These are phyloP conservation scores for Alectoris magna DNA, from an alignment of 2,797 vertebrate genomes.

Conservation along the genomic window DNA sequence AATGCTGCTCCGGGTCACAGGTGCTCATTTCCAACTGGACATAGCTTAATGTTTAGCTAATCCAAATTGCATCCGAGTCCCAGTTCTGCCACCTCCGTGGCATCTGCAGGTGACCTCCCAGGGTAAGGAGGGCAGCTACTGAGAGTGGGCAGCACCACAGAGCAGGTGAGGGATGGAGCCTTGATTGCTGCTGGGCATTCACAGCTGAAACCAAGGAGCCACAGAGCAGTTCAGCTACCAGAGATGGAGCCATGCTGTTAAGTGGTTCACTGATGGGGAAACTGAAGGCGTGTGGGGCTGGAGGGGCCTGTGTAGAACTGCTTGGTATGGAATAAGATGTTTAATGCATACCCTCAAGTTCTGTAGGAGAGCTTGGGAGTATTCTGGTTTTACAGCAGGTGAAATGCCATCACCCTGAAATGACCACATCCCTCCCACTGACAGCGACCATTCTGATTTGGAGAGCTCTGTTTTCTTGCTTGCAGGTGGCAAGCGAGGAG, in stretches of 20 bases:
- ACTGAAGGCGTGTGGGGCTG: neutral
- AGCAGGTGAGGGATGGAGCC: neutral
- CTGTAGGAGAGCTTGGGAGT: neutral
- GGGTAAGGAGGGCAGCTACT: fast-evolving
- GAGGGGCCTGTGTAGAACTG: neutral
- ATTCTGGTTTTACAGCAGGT: neutral
- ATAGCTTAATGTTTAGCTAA: slow-evolving; percentile 45
- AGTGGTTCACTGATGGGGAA: neutral
- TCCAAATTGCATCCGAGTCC: neutral
- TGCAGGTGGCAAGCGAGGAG: neutral
- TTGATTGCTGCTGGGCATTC: neutral
- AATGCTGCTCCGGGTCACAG: slow-evolving; percentile 14
- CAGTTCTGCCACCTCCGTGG: neutral
- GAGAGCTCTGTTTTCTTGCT: too few species aligned
- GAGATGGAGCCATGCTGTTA: neutral
- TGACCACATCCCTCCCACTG: neutral
- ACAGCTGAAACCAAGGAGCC: neutral
- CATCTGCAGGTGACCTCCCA: neutral
- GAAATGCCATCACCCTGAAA: too few species aligned
- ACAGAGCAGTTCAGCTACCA: neutral
- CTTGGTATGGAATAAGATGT: neutral
- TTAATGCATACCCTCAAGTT: neutral
- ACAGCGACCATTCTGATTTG: neutral
- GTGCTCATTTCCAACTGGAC: slow-evolving; percentile 22
- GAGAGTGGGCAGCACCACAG: fast-evolving